These are phyloP conservation scores for Crossaster papposus DNA, from an alignment of 53 echinoderm and acorn worm species.

Conservation along the genomic window DNA sequence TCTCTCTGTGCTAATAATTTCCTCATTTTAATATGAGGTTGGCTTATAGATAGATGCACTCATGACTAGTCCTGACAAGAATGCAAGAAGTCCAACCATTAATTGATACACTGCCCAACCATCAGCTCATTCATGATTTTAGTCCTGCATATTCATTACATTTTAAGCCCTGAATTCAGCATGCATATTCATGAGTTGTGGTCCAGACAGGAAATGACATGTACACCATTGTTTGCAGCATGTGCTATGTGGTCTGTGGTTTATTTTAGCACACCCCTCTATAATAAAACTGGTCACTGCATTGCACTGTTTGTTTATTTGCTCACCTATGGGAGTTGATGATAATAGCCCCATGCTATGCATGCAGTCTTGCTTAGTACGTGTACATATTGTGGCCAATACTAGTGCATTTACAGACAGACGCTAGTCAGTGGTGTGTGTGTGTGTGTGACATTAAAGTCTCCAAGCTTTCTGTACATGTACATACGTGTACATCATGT, in stretches of 20 bases:
- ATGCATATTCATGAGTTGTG: constrained; percentile 43
- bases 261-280: background rate
- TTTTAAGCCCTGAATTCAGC: background rate
- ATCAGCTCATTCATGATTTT: too few species aligned
- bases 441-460: background rate
- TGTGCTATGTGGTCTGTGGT: background rate
- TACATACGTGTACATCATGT: too few species aligned
- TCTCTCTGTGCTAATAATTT: background rate
- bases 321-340: constrained; percentile 1
- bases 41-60: too few species aligned
- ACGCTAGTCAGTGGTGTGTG: background rate
- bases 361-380: too few species aligned
- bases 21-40: too few species aligned
- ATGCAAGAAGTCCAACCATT: too few species aligned
- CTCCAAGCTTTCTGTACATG: background rate
- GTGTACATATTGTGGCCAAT: background rate
- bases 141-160: too few species aligned
- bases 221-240: constrained; percentile 12
- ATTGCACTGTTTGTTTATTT: constrained; percentile 45
- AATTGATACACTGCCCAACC: too few species aligned
- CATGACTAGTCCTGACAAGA: too few species aligned
- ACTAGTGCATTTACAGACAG: background rate
- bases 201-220: constrained; percentile 51
- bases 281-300: background rate
- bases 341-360: constrained; percentile 26